Base-by-base conservation (phyloP, 1,140 invertebrate species). In the Drosophila oshimai region DNA sequence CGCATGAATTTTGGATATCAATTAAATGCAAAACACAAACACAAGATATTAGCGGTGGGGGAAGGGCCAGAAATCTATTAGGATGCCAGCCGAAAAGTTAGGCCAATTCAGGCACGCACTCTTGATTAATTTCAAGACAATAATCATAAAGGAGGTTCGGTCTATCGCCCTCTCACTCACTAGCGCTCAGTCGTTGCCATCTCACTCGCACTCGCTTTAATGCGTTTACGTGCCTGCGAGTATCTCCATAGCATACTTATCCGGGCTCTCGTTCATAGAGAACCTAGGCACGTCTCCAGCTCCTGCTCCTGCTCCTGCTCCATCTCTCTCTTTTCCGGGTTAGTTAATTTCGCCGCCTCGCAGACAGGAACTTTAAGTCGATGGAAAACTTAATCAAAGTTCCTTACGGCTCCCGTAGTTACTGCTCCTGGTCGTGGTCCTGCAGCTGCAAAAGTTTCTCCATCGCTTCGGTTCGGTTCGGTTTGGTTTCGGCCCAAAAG, bases 101-200 rank as follows among this genome's bases (percentile, higher is more conserved):
- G 33, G 12, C 29, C 60, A 64, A 64, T 45, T 64, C 53, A 29
- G 65, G 58, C 80, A 84, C 71, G 72, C 75, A 86, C 61, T 75
- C n/a, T 84, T 84, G 80, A 84, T 84, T 86, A 84, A 84, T 84
- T 84, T 86, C 80, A 86, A 86, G 80, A 84, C 80, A 84, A 84
- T 84, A 84, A 86, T 84, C 81, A 84, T 84, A 75, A 84, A 76
- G 67, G 80, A 69, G 65, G 42, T 37, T 41, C 15, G 34, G 41
- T 49, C 57, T n/a, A 18, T 20, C 44, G n/a, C 4, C 29, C 28
- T n/a, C 28, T 15, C 41, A 34, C 62, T 61, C 17, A 45, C 41
- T 50, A 45, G 33, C 13, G 13, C 24, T 10, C 17, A 12, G 1
- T 28, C 17, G 1, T 28, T 5, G 34, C 13, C 5, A 2, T 20